phyloP scores from a whole-genome alignment of 2,113 vertebrate genomes.

The Trogon melanurus region DNA sequence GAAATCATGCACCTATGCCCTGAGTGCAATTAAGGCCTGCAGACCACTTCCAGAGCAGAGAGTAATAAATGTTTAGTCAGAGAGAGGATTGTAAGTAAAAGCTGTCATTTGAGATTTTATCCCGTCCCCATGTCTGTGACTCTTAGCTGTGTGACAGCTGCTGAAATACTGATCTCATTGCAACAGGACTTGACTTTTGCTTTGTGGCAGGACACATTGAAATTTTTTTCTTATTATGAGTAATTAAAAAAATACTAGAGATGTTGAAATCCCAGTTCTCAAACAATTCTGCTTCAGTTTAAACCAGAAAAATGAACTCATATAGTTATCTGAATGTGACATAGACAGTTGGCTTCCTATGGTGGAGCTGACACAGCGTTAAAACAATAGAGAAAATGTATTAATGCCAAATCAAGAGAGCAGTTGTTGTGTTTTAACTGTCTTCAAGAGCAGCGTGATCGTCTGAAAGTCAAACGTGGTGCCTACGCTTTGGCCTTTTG shows the following conservation, averaged over 20 bases:
- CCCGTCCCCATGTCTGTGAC: not conserved
- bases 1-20: not conserved
- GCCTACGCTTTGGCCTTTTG: not conserved
- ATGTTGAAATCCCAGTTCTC: not conserved
- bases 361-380: not conserved
- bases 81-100: not conserved
- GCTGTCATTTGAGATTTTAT: not conserved
- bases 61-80: not conserved
- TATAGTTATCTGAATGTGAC: not conserved
- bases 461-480: slow-evolving; percentile 15
- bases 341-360: not conserved
- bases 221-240: not conserved
- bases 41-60: not conserved
- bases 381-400: not conserved
- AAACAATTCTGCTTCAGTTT: not conserved
- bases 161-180: not conserved
- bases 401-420: not conserved
- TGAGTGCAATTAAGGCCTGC: not conserved
- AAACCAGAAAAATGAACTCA: not conserved
- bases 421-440: not conserved
- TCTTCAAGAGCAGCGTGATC: not conserved
- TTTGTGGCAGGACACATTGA: not conserved
- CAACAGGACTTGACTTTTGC: not conserved
- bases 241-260: not conserved
- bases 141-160: not conserved